Conservation (phyloP, 2,797 vertebrate species). For the Otus scops region DNA sequence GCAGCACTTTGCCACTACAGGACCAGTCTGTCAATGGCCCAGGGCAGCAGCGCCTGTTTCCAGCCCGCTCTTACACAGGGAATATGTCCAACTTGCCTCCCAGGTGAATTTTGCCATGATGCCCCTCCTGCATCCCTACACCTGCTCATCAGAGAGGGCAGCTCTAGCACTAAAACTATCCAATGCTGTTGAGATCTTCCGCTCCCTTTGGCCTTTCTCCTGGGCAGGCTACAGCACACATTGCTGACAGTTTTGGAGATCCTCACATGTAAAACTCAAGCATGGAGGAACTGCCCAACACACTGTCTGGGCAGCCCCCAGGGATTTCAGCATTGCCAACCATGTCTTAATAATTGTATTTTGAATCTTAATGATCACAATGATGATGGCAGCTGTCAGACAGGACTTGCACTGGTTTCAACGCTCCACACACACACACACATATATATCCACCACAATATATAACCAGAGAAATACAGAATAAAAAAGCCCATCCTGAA, state of each 20-base stretch:
- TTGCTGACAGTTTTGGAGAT: not conserved
- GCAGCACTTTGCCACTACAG: not conserved
- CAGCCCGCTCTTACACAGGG: not conserved
- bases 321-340: not conserved
- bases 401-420: not conserved
- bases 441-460: too few species aligned
- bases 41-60: not conserved
- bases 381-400: not conserved
- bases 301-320: not conserved
- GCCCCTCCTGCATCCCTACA: not conserved
- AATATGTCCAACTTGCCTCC: constrained; percentile 1
- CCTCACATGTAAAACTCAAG: rapidly evolving
- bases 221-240: not conserved
- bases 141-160: not conserved
- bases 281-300: not conserved
- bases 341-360: not conserved
- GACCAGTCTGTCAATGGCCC: constrained; percentile 22
- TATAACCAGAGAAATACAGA: not conserved
- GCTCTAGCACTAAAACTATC: not conserved
- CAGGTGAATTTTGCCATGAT: not conserved
- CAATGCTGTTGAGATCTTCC: rapidly evolving
- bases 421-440: not conserved
- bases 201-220: not conserved
- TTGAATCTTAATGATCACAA: rapidly evolving
- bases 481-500: not conserved